Conservation (phyloP, 2,888 invertebrate species). For the Belgica antarctica region DNA sequence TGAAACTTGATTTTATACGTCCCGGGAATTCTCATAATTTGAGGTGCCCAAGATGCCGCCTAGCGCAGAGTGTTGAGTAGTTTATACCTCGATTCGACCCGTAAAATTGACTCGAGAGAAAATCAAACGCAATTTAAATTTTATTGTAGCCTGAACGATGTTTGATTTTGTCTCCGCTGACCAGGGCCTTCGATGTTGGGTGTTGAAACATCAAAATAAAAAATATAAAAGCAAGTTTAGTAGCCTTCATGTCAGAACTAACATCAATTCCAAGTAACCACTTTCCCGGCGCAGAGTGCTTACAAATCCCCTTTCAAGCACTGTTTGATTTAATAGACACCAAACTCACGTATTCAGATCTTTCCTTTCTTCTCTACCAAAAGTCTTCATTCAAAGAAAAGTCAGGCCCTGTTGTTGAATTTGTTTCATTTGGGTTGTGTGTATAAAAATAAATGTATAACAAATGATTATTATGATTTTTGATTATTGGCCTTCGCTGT, state of each 20-base stretch:
- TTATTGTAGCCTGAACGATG: conserved; percentile 4
- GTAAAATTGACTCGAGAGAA: not conserved
- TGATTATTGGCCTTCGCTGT: conserved; percentile 35
- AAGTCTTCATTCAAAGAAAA: not conserved
- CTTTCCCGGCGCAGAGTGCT: no score
- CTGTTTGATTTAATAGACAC: no score
- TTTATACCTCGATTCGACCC: conserved; percentile 9
- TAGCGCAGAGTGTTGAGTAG: conserved; percentile 27
- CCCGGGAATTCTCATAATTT: conserved; percentile 10
- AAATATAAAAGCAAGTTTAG: no score
- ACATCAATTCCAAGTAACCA: no score
- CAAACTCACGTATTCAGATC: no score
- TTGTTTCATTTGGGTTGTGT: conserved; percentile 9
- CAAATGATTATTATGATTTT: conserved; percentile 42
- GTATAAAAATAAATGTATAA: conserved; percentile 34
- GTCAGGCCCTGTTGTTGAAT: not conserved
- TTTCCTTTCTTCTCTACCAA: not conserved
- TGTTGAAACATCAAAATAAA: no score
- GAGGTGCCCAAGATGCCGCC: conserved; percentile 2
- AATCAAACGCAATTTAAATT: conserved; percentile 13
- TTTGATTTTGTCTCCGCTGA: no score
- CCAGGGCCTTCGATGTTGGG: no score
- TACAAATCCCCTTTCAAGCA: no score
- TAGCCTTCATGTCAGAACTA: no score
- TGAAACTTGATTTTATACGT: conserved; percentile 20